phyloP scores from a whole-genome alignment of 2,888 invertebrate genomes.

The Ornithoptera priamus region DNA sequence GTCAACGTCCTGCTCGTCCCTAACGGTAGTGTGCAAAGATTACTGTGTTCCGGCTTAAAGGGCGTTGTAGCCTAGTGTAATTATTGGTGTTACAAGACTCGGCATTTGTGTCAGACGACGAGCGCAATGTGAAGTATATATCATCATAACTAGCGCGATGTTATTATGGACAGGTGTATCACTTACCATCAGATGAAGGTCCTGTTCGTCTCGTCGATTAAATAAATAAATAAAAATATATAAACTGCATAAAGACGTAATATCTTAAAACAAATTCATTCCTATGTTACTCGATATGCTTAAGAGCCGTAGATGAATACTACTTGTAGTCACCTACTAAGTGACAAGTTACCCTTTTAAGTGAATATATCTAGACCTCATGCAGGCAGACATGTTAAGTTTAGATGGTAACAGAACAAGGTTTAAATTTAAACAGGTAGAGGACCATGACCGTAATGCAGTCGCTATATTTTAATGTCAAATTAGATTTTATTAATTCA shows the following conservation, averaged over 20 bases:
- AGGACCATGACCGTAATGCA: conserved; percentile 10
- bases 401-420: conserved; percentile 8
- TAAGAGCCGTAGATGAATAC: neutral
- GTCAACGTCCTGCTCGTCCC: no score
- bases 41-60: no score
- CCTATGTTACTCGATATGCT: neutral
- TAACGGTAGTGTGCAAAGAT: no score
- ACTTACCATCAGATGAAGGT: no score
- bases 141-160: no score
- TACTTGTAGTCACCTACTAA: conserved; percentile 1
- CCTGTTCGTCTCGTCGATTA: no score
- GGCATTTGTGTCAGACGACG: no score
- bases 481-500: conserved; percentile 8
- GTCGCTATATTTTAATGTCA: conserved; percentile 9
- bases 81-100: no score
- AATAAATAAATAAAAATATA: no score
- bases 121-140: no score
- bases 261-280: neutral
- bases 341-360: conserved; percentile 15
- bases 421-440: conserved; percentile 6
- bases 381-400: conserved; percentile 5
- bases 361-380: conserved; percentile 12
- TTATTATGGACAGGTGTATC: no score
- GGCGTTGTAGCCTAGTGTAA: no score
- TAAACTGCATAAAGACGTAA: neutral